Evolutionary conservation across 2,113 vertebrate genomes (phyloP).

Genomic region (Silurus meridionalis): DNA sequence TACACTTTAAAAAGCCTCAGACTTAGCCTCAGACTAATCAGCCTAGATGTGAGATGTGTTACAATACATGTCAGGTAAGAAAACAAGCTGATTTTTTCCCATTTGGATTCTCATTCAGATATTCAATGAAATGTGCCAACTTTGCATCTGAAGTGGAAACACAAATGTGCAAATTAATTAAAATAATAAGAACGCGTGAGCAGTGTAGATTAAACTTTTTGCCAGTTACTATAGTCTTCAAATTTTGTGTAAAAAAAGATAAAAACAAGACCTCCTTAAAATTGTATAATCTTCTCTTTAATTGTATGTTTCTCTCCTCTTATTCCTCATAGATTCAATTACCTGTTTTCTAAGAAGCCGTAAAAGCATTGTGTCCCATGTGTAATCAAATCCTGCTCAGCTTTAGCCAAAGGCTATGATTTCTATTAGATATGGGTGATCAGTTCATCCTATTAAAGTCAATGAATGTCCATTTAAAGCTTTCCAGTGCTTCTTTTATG

Average conservation of each 20-base stretch:
- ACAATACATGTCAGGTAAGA: background rate
- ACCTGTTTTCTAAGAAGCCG: slow-evolving; percentile 80
- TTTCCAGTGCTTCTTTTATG: slow-evolving; percentile 76
- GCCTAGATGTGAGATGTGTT: background rate
- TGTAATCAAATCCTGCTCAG: slow-evolving; percentile 75
- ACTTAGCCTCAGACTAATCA: background rate
- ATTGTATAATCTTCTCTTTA: slow-evolving; percentile 66
- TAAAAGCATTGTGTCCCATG: slow-evolving; percentile 80
- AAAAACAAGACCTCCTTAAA: slow-evolving; percentile 41
- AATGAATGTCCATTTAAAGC: slow-evolving; percentile 78
- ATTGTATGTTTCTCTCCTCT: slow-evolving; percentile 76
- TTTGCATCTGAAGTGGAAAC: background rate
- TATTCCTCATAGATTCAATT: slow-evolving; percentile 74
- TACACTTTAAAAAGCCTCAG: background rate
- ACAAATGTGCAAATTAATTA: background rate
- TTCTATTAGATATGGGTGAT: slow-evolving; percentile 83
- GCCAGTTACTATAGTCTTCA: slow-evolving; percentile 41
- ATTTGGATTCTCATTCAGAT: background rate
- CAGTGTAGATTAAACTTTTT: slow-evolving; percentile 16
- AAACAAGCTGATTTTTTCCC: background rate
- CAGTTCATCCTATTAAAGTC: slow-evolving; percentile 82
- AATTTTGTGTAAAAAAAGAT: slow-evolving; percentile 55
- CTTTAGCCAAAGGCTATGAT: slow-evolving; percentile 77
- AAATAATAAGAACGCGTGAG: background rate
- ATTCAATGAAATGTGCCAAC: background rate